phyloP scores from a whole-genome alignment of 2,113 vertebrate genomes.

The Grallaria varia region DNA sequence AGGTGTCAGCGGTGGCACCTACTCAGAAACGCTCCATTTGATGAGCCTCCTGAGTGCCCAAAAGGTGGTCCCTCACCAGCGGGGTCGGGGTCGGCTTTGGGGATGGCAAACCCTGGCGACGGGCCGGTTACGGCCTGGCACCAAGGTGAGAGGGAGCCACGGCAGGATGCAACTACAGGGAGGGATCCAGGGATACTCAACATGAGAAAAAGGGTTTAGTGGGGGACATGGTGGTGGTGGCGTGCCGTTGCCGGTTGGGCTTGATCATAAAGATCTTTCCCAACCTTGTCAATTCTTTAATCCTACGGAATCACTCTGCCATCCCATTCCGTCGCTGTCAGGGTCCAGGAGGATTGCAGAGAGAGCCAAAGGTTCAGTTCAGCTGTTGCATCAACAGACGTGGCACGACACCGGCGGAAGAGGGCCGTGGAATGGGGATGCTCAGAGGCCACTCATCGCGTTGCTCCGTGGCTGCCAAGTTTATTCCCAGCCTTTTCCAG shows the following conservation, averaged over 20 bases:
- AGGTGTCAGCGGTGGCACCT: background rate
- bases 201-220: rapidly evolving
- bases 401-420: rapidly evolving
- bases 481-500: background rate
- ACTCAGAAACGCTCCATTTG: background rate
- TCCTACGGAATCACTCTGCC: background rate
- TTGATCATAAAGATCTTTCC: background rate
- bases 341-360: background rate
- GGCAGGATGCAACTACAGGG: background rate
- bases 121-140: background rate
- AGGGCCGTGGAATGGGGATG: background rate
- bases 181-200: background rate
- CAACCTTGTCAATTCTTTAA: rapidly evolving
- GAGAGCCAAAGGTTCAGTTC: background rate
- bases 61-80: background rate
- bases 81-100: background rate
- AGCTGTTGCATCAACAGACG: background rate
- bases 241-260: background rate
- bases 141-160: background rate
- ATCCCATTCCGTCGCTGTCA: background rate
- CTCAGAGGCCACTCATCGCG: background rate
- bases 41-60: background rate
- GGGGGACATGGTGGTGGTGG: rapidly evolving
- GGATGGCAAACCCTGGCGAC: background rate
- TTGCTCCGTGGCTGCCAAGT: rapidly evolving